Percentiles rank a stretch among this genome's conserved stretches.
phyloP scores from a whole-genome alignment of 2,113 vertebrate genomes.

The Pithys albifrons region DNA sequence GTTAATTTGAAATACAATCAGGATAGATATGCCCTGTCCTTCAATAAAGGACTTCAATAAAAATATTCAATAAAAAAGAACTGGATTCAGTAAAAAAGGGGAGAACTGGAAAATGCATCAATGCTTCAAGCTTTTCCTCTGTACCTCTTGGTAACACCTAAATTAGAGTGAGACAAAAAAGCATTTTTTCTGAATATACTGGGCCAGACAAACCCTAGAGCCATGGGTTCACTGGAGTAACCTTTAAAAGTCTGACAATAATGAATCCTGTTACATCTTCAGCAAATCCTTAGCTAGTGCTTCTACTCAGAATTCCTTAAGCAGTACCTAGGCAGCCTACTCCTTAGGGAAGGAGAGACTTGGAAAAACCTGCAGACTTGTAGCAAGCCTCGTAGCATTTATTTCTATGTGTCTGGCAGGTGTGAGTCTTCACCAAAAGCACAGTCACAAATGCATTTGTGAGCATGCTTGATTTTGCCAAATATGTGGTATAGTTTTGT shows the following conservation, averaged over 20 bases:
- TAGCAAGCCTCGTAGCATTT: background rate
- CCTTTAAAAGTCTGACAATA: background rate
- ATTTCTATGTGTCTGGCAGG: background rate
- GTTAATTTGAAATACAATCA: background rate
- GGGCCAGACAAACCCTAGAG: background rate
- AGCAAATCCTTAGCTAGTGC: background rate
- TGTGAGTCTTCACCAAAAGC: background rate
- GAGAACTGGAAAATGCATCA: background rate
- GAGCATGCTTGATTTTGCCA: background rate
- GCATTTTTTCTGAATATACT: background rate
- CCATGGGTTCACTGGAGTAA: background rate
- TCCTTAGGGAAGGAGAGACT: background rate
- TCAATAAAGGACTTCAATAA: too few relatives aligned
- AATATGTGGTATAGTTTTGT: background rate
- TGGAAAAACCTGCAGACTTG: background rate
- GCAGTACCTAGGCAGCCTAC: background rate
- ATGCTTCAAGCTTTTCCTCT: background rate
- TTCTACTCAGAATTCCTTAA: background rate
- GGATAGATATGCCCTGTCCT: background rate
- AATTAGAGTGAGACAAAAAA: background rate
- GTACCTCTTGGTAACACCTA: background rate
- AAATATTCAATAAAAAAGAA: background rate
- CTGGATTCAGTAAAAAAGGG: background rate
- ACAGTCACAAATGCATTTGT: background rate
- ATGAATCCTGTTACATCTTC: background rate